Percentiles rank a stretch among this genome's conserved stretches.
Evolutionary conservation across 2,113 vertebrate species (phyloP).

Genomic region (Lepisosteus oculatus): DNA sequence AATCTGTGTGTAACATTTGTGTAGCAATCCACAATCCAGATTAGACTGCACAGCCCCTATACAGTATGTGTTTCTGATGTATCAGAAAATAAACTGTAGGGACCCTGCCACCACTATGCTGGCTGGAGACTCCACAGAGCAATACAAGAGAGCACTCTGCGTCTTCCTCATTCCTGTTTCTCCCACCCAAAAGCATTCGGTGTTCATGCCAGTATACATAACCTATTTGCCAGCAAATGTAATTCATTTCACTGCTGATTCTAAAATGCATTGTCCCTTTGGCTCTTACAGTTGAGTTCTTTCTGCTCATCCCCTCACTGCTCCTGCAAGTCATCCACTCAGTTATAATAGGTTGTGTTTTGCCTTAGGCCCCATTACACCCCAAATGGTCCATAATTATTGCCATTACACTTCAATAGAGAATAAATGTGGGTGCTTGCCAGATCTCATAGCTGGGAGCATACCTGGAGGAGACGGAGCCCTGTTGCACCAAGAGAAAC

Average conservation of each 20-base stretch:
- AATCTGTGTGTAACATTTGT: too few species aligned
- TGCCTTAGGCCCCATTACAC: neutral
- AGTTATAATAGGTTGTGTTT: neutral
- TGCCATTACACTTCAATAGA: constrained; percentile 6
- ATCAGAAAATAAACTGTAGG: too few species aligned
- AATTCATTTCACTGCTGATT: neutral
- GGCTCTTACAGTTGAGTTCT: neutral
- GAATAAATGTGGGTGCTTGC: constrained; percentile 2
- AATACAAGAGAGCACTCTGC: too few species aligned
- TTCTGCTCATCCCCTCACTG: constrained; percentile 7
- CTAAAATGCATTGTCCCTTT: neutral
- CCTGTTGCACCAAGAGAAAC: neutral
- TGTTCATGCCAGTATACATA: neutral
- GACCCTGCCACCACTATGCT: too few species aligned
- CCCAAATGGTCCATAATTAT: constrained; percentile 15
- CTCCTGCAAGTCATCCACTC: neutral
- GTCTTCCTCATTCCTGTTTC: too few species aligned
- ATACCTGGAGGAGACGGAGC: neutral
- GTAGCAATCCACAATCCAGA: too few species aligned
- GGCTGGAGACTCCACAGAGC: too few species aligned
- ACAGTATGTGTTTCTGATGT: too few species aligned
- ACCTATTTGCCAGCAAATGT: neutral
- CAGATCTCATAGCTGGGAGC: neutral
- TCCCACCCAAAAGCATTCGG: too few species aligned
- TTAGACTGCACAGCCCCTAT: too few species aligned